Evolutionary conservation across 2,888 invertebrate species (phyloP).

Genomic region (Camptogramma bilineatum): DNA sequence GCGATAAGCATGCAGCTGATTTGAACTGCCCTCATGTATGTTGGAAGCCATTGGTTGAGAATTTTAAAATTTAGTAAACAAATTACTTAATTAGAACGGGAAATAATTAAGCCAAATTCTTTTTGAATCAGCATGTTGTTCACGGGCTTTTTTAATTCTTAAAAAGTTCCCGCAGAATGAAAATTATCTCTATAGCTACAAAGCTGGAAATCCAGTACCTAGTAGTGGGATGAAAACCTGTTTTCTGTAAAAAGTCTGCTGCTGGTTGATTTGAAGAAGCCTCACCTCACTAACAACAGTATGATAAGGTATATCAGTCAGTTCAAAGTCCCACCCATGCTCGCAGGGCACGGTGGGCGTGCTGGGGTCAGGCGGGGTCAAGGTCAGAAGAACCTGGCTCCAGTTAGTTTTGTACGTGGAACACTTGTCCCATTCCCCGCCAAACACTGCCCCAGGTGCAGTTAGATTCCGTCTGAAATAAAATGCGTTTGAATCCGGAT

Average conservation of each 20-base stretch:
- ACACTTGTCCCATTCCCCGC: slow-evolving; percentile 69
- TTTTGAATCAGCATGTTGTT: no score
- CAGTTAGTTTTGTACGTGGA: slow-evolving; percentile 71
- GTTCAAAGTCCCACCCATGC: slow-evolving; percentile 76
- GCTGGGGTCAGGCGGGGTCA: slow-evolving; percentile 59
- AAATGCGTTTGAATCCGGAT: background rate
- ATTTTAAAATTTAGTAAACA: background rate
- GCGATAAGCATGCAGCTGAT: slow-evolving; percentile 15
- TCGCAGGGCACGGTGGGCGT: slow-evolving; percentile 64
- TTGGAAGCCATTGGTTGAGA: background rate
- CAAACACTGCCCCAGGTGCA: slow-evolving; percentile 57
- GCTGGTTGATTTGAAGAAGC: no score
- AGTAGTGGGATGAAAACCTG: background rate
- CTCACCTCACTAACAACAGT: slow-evolving; percentile 77
- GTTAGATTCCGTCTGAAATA: slow-evolving; percentile 71
- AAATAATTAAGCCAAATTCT: background rate
- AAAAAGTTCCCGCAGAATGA: no score
- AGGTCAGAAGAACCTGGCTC: slow-evolving; percentile 67
- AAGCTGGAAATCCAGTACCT: no score
- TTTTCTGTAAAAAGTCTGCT: no score
- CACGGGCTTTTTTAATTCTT: no score
- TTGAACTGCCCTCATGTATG: slow-evolving; percentile 19
- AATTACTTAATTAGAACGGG: background rate
- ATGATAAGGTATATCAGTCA: slow-evolving; percentile 73
- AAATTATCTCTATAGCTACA: no score